A percentile compares a stretch with the other conserved stretches of the same genome.
Evolutionary conservation across 2,113 vertebrate genomes (phyloP).

Genomic region (Damaliscus lunatus): DNA sequence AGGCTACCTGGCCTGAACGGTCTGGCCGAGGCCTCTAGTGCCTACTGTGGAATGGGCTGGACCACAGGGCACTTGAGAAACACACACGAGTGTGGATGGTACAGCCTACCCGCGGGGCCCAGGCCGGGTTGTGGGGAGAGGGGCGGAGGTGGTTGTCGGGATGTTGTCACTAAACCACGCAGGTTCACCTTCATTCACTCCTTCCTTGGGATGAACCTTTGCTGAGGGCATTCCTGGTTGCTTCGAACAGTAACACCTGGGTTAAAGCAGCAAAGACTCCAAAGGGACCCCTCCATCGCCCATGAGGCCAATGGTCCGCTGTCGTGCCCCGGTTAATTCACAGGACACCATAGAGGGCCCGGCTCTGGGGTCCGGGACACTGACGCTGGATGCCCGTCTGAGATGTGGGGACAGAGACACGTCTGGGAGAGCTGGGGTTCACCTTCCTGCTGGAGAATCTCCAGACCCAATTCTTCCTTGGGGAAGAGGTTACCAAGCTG

Average conservation of each 20-base stretch:
- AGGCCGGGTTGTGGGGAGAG: fast-evolving
- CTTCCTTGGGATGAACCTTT: not conserved
- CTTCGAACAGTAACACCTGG: not conserved
- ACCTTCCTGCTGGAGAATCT: not conserved
- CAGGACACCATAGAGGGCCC: not conserved
- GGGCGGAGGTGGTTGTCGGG: fast-evolving
- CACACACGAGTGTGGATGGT: not conserved
- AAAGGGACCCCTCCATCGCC: not conserved
- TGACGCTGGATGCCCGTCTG: not conserved
- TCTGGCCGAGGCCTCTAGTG: not conserved
- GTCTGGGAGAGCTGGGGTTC: not conserved
- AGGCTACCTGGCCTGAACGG: not conserved
- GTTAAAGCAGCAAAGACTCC: not conserved
- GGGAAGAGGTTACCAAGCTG: not conserved
- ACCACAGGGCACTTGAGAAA: not conserved
- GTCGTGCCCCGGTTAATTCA: fast-evolving
- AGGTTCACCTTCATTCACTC: not conserved
- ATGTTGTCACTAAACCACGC: not conserved
- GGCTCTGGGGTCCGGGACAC: not conserved
- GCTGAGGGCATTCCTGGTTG: not conserved
- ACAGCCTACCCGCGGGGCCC: not conserved
- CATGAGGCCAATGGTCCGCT: fast-evolving
- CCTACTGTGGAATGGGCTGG: not conserved
- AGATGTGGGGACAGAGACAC: not conserved
- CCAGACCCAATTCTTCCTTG: fast-evolving